Conservation (phyloP, 2,888 invertebrate species). For the Agrochola litura region DNA sequence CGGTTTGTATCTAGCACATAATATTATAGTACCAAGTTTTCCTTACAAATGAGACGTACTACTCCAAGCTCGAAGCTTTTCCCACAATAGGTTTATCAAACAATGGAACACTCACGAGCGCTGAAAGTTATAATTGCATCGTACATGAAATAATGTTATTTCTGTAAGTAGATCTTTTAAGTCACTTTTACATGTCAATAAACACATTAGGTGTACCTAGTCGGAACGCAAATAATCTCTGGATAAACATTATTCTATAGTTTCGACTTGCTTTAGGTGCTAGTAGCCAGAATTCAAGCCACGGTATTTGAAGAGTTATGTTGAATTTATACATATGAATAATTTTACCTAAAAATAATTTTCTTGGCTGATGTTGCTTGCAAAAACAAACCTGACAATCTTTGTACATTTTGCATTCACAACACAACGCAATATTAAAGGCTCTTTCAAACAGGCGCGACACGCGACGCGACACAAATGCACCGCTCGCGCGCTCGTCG, state of each 20-base stretch:
- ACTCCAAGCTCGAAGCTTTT: background rate
- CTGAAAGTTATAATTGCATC: conserved; percentile 15
- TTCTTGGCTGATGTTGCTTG: background rate
- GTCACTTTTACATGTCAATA: background rate
- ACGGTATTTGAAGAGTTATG: background rate
- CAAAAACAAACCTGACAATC: background rate
- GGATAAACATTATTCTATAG: background rate
- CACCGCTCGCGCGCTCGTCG: too few species aligned
- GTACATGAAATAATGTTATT: background rate
- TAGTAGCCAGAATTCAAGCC: background rate
- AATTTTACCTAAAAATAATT: too few species aligned
- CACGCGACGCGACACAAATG: too few species aligned
- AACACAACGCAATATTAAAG: background rate
- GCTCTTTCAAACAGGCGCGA: too few species aligned
- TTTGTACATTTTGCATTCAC: background rate
- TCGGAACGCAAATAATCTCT: background rate
- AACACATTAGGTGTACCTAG: background rate
- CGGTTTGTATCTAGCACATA: background rate
- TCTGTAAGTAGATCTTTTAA: background rate
- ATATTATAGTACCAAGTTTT: background rate
- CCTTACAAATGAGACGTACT: background rate
- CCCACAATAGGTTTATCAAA: conserved; percentile 4
- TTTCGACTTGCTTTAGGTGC: background rate
- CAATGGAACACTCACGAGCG: background rate
- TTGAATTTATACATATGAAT: background rate